Percentiles rank a stretch among this genome's conserved stretches.
Conservation (phyloP, 1,140 invertebrate genomes). For the Trichomalopsis sarcophagae region DNA sequence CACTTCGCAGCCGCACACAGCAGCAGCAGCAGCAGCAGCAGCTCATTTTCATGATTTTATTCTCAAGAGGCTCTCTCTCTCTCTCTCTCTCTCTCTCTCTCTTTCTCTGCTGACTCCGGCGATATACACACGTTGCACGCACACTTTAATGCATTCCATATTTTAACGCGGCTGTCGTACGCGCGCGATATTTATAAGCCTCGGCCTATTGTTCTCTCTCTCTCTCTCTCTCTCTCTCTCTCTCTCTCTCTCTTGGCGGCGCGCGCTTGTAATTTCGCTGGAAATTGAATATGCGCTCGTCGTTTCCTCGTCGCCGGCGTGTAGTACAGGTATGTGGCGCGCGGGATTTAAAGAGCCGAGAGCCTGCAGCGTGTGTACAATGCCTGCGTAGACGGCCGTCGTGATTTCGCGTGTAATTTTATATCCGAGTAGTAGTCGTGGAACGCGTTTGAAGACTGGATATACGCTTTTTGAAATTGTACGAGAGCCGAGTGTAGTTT, state of each 20-base stretch:
- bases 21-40: neutral
- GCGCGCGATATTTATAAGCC: neutral
- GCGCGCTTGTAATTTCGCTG: neutral
- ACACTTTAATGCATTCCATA: conserved; percentile 24
- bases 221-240: too few relatives aligned
- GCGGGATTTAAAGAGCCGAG: neutral
- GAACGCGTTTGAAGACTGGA: neutral
- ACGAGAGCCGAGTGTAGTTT: too few relatives aligned
- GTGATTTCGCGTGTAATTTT: neutral
- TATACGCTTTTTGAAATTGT: neutral
- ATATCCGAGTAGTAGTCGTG: neutral
- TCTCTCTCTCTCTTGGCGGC: neutral
- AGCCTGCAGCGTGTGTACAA: too few relatives aligned
- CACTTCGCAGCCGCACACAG: neutral
- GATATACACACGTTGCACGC: conserved; percentile 14
- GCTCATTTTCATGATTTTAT: conserved; percentile 31
- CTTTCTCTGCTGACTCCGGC: neutral
- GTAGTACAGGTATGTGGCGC: neutral
- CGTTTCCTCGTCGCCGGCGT: neutral
- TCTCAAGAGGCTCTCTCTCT: neutral
- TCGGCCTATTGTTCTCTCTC: neutral
- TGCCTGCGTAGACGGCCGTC: neutral
- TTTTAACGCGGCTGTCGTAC: conserved; percentile 10
- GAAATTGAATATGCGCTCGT: neutral
- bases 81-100: neutral